Evolutionary conservation across 2,888 invertebrate species (phyloP).

Genomic region (Luperina nickerlii): DNA sequence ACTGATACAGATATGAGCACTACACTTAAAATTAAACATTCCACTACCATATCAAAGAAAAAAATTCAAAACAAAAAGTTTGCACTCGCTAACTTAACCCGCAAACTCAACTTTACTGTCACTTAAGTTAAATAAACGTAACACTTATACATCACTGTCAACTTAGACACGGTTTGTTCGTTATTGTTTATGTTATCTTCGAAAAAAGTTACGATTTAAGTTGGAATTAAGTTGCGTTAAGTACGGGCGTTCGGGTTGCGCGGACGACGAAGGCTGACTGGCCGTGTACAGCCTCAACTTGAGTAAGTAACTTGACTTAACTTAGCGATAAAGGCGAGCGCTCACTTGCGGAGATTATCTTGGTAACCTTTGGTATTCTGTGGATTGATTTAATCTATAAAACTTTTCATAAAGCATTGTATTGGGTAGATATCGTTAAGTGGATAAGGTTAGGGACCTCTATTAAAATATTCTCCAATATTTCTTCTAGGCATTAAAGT

Average conservation of each 20-base stretch:
- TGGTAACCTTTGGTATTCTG: constrained; percentile 60
- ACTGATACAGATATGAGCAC: constrained; percentile 62
- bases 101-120: constrained; percentile 65
- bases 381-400: constrained; percentile 60
- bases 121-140: constrained; percentile 44
- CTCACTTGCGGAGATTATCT: constrained; percentile 63
- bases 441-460: constrained; percentile 20
- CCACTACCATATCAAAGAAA: constrained; percentile 68
- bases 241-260: constrained; percentile 72
- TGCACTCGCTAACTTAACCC: constrained; percentile 68
- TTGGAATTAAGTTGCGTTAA: constrained; percentile 63
- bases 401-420: constrained; percentile 52
- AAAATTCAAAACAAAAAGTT: constrained; percentile 75
- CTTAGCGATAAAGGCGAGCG: constrained; percentile 64
- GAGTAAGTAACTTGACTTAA: constrained; percentile 64
- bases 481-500: not conserved
- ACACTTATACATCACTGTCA: constrained; percentile 45
- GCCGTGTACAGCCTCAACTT: constrained; percentile 49
- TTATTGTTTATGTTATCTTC: constrained; percentile 61
- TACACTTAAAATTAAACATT: constrained; percentile 75
- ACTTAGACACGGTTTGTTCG: constrained; percentile 39
- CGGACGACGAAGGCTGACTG: constrained; percentile 74
- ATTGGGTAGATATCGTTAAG: constrained; percentile 33
- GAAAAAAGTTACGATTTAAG: constrained; percentile 76
- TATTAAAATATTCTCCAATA: not conserved